Conservation (phyloP, 1,140 invertebrate species). For the Myzus persicae region DNA sequence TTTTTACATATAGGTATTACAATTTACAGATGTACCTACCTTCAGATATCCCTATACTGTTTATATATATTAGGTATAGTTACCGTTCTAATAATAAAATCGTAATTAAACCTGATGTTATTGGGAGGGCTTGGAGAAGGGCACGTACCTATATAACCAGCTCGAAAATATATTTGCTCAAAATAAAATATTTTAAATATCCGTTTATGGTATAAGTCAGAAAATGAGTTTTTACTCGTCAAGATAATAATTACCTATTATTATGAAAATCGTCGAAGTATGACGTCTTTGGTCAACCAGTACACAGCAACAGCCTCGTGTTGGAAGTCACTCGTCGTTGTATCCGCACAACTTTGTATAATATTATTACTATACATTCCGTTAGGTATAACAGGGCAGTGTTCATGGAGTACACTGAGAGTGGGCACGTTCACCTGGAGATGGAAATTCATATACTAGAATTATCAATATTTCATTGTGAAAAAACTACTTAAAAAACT, state of each 20-base stretch:
- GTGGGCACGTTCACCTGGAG: too few species aligned
- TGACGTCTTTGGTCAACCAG: neutral
- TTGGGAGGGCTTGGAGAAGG: neutral
- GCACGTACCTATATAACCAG: neutral
- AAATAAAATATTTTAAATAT: neutral
- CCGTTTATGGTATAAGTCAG: neutral
- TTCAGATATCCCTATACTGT: neutral
- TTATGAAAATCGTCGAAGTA: neutral
- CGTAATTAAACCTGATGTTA: neutral
- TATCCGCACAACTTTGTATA: neutral
- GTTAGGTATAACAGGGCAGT: too few species aligned
- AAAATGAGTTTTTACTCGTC: neutral
- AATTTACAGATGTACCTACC: too few species aligned
- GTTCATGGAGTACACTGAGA: too few species aligned
- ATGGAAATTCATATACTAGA: too few species aligned
- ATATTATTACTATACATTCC: too few species aligned
- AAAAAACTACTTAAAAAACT: too few species aligned
- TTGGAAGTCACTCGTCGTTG: neutral
- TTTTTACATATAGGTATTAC: neutral
- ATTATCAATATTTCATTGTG: too few species aligned
- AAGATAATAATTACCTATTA: neutral
- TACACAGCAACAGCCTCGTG: too few species aligned
- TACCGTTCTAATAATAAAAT: neutral
- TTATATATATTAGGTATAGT: neutral
- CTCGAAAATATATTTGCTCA: neutral